These are phyloP conservation scores for Coregonus clupeaformis DNA, from an alignment of 2,113 vertebrate genomes.

Conservation along the genomic window DNA sequence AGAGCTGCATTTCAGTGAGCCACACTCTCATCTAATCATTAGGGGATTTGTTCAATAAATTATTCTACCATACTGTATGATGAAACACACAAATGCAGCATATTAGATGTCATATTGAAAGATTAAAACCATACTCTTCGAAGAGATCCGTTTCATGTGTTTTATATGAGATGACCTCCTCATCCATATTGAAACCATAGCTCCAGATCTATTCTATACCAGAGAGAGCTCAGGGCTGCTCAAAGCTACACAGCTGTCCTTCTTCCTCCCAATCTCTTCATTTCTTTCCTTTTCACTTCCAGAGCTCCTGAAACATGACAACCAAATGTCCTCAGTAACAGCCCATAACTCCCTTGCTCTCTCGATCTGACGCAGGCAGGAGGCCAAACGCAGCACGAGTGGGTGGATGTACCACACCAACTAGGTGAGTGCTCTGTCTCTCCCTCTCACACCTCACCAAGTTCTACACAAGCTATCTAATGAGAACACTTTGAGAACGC, in stretches of 20 bases:
- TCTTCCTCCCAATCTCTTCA: neutral
- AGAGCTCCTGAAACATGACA: constrained; percentile 7
- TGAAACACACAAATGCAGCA: neutral
- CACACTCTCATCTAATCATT: neutral
- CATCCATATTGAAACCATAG: neutral
- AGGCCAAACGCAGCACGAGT: neutral
- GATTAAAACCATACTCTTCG: neutral
- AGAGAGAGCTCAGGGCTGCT: neutral
- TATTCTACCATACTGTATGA: neutral
- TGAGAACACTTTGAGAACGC: neutral
- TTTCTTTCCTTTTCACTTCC: neutral
- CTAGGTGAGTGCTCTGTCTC: neutral
- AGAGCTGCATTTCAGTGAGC: neutral
- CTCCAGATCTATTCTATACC: neutral
- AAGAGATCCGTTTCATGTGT: neutral
- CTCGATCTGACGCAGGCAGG: neutral
- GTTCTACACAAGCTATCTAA: neutral
- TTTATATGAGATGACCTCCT: neutral
- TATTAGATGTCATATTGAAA: neutral
- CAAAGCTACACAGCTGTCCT: neutral
- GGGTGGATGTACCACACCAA: neutral
- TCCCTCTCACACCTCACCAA: neutral
- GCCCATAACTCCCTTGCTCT: neutral
- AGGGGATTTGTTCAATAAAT: neutral
- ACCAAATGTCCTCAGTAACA: neutral